A percentile compares a stretch with the other conserved stretches of the same genome.
Evolutionary conservation across 2,797 vertebrate species (phyloP).

Genomic region (Rhinoraja longicauda): DNA sequence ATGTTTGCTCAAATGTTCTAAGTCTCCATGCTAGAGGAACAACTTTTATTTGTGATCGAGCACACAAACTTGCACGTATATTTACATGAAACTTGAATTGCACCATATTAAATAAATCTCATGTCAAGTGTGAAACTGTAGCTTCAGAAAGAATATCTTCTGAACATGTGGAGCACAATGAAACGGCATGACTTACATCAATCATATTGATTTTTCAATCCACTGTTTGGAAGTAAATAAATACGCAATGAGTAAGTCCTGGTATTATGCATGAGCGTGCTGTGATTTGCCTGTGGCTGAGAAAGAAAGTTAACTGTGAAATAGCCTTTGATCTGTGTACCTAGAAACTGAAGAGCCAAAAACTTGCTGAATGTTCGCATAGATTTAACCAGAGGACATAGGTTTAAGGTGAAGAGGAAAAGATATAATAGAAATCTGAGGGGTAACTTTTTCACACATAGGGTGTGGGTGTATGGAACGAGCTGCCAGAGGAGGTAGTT

Average conservation of each 20-base stretch:
- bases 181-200: not conserved
- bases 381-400: no score
- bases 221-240: not conserved
- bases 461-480: no score
- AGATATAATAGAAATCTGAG: no score
- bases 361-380: not conserved
- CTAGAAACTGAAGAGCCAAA: not conserved
- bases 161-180: not conserved
- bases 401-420: no score
- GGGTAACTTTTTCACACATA: no score
- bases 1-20: not conserved
- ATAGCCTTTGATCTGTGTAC: not conserved
- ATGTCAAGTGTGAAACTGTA: not conserved
- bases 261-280: not conserved
- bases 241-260: not conserved
- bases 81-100: not conserved
- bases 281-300: not conserved
- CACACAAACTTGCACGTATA: not conserved
- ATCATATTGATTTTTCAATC: not conserved
- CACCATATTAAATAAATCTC: not conserved
- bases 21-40: not conserved
- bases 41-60: slow-evolving; percentile 1
- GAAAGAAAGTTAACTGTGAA: not conserved
- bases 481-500: no score
- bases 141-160: not conserved